These are phyloP conservation scores for Malurus alboscapulatus DNA, from an alignment of 2,113 vertebrate genomes.

Conservation along the genomic window DNA sequence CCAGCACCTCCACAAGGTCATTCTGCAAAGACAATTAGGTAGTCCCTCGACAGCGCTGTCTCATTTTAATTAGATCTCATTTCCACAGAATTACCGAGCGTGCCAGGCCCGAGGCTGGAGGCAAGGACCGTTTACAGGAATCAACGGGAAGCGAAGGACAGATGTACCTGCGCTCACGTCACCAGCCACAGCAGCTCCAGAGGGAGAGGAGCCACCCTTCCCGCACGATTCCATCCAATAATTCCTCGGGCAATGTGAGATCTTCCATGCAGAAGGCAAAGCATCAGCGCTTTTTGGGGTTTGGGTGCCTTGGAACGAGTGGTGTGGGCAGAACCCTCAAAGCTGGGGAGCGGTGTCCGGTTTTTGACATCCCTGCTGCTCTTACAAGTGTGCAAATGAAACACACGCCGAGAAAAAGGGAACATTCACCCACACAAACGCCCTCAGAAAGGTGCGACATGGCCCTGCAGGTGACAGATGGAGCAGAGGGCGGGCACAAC, in stretches of 20 bases:
- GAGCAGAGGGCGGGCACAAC: accelerated
- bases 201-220: background rate
- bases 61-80: slow-evolving; percentile 64
- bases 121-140: slow-evolving; percentile 2
- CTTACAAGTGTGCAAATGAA: accelerated
- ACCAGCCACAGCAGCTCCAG: background rate
- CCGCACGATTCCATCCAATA: background rate
- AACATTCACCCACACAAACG: accelerated
- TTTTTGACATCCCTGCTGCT: accelerated
- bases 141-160: background rate
- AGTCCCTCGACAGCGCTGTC: slow-evolving; percentile 1
- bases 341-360: background rate
- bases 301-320: accelerated
- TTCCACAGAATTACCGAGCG: slow-evolving; percentile 24
- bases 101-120: slow-evolving; percentile 26
- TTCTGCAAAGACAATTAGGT: slow-evolving; percentile 65
- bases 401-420: accelerated
- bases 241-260: background rate
- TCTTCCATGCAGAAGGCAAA: background rate
- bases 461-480: accelerated
- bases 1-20: slow-evolving; percentile 46
- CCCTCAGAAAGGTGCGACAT: accelerated
- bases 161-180: slow-evolving; percentile 7
- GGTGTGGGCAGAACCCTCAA: background rate
- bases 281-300: background rate